These are phyloP conservation scores for Mustela lutreola DNA, from an alignment of 2,113 vertebrate genomes.

Conservation along the genomic window DNA sequence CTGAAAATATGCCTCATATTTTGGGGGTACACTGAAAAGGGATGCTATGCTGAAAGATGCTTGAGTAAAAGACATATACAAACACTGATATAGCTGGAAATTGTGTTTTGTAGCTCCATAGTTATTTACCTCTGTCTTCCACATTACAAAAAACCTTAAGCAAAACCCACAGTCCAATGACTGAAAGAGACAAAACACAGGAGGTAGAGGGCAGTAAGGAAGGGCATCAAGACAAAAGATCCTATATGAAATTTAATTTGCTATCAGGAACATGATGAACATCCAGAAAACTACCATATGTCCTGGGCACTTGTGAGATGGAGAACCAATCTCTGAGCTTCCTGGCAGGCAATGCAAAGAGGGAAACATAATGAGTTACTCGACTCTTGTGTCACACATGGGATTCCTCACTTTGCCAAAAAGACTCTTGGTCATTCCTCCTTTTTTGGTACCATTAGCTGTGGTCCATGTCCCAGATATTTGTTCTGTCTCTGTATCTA, in stretches of 20 bases:
- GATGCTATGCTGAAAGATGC: not conserved
- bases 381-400: not conserved
- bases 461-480: accelerated
- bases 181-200: not conserved
- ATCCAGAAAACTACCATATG: not conserved
- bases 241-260: not conserved
- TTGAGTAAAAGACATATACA: not conserved
- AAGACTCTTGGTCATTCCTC: not conserved
- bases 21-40: not conserved
- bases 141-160: not conserved
- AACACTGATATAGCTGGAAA: not conserved
- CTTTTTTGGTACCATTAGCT: not conserved
- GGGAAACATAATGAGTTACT: not conserved
- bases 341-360: constrained; percentile 16
- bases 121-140: not conserved
- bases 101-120: not conserved
- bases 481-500: not conserved
- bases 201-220: not conserved
- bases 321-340: not conserved
- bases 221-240: not conserved
- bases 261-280: not conserved
- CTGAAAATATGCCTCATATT: not conserved
- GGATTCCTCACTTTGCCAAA: not conserved
- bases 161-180: not conserved
- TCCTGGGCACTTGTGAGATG: not conserved